Evolutionary conservation across 2,113 vertebrate genomes (phyloP), one percentile per base, ranked within the genome.

Genomic region (Trogon surrucura): DNA sequence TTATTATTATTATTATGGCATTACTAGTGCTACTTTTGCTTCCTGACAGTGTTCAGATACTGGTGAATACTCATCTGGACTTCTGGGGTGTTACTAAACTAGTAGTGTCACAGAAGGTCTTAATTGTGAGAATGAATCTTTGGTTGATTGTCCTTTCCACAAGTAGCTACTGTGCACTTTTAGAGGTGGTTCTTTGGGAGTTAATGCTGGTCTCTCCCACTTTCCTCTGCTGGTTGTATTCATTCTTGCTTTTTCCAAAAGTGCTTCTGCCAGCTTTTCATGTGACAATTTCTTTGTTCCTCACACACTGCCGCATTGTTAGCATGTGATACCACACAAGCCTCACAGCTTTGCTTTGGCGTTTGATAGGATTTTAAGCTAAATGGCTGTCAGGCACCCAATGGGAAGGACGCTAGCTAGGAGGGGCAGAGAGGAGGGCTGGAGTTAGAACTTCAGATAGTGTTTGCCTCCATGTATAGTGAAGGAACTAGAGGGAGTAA

Each of bases 251-350:
- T 97, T 96, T 97, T 96, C 96, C 95, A 96, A 96, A 97, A 96
- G 95, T 96, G 96, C 92, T 93, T 84, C 89, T 96, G 96, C 96
- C 95, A 83, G 95, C 95, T 96, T 97, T 97, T 93, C 97, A 97
- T 98, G 97, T 98, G 98, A 98, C 93, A 88, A 36, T 80, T 44
- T 88, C 97, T 98, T 98, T 98, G 98, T 98, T 98, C 96, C 88
- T 70, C 85, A 95, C 91, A 98, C 98, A 98, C 97, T 98, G 95
- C 95, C 27, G 95, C 98, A 98, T 98, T 98, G 98, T 98, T 97
- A 92, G 87, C 89, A 72, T 94, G 92, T 90, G 95, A 97, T 93
- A 60, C 93, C 93, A 83, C 56, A 70, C 89, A 96, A 94, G 95
- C 96, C 94, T 94, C 85, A 19, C 80, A 71, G 95, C 96, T 97